Percentiles rank a stretch among this genome's conserved stretches.
Conservation (phyloP, 2,797 vertebrate genomes). For the Remorina albescens region DNA sequence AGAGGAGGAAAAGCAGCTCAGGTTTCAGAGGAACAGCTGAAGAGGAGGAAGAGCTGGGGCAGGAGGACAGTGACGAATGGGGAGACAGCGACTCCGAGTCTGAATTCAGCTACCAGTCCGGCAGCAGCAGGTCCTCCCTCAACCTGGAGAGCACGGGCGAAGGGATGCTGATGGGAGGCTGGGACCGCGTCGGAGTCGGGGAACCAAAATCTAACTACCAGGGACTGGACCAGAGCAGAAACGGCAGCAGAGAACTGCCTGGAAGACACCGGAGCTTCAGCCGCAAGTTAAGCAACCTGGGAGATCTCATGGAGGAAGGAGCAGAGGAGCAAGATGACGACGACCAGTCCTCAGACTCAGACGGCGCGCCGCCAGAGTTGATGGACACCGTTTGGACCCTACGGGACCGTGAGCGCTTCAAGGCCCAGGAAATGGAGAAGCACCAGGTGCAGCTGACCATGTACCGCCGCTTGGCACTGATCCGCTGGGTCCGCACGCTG, state of each 20-base stretch:
- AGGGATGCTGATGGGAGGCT: conserved; percentile 59
- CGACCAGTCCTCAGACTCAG: conserved; percentile 76
- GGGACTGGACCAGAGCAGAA: neutral
- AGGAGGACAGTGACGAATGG: conserved; percentile 69
- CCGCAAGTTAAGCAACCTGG: conserved; percentile 43
- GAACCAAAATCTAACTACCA: conserved; percentile 55
- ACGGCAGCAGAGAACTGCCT: neutral
- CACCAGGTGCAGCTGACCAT: conserved; percentile 96
- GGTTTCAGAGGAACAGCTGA: conserved; percentile 68
- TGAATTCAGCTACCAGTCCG: conserved; percentile 88
- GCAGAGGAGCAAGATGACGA: conserved; percentile 3
- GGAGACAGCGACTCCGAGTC: conserved; percentile 89
- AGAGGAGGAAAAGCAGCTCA: conserved; percentile 54
- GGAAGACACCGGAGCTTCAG: conserved; percentile 25
- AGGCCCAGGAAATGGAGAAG: conserved; percentile 96
- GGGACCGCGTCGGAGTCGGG: conserved; percentile 78
- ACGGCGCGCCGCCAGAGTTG: conserved; percentile 82
- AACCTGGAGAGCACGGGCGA: conserved; percentile 85
- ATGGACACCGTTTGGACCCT: conserved; percentile 91
- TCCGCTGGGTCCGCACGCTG: conserved; percentile 95
- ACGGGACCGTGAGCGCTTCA: conserved; percentile 92
- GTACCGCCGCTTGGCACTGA: conserved; percentile 95
- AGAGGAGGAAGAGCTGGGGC: conserved; percentile 65
- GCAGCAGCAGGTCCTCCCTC: conserved; percentile 87
- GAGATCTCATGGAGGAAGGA: conserved; percentile 54